Percentiles rank a stretch among this genome's conserved stretches.
phyloP scores from a whole-genome alignment of 2,113 vertebrate genomes.

The Lamprotornis superbus region DNA sequence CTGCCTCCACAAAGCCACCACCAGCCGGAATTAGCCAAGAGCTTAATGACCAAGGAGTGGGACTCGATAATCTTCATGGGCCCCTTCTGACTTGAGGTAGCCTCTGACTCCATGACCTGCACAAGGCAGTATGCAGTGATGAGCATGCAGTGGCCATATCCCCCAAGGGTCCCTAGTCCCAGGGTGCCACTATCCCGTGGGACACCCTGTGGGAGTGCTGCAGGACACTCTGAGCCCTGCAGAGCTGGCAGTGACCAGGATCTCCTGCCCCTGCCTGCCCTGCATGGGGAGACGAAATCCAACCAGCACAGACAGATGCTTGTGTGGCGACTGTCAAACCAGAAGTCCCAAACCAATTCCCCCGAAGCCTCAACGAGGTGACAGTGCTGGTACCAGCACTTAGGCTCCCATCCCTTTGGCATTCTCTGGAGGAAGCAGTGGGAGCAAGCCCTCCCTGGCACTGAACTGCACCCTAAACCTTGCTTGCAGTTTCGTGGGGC shows the following conservation, averaged over 20 bases:
- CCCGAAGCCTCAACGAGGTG: not conserved
- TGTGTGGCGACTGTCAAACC: not conserved
- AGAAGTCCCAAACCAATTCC: not conserved
- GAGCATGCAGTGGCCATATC: not conserved
- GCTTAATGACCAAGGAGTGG: not conserved
- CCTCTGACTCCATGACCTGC: not conserved
- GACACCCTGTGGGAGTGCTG: not conserved
- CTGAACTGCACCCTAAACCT: fast-evolving
- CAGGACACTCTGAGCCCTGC: not conserved
- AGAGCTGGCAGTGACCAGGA: not conserved
- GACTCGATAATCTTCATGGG: not conserved
- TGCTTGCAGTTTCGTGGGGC: fast-evolving
- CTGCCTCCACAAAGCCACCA: not conserved
- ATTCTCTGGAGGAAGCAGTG: not conserved
- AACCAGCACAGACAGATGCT: not conserved
- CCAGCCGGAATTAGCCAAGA: not conserved
- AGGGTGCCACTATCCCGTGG: fast-evolving
- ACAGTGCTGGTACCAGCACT: not conserved
- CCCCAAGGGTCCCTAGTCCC: not conserved
- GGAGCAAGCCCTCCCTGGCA: not conserved
- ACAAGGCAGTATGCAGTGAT: not conserved
- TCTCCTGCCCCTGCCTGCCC: not conserved
- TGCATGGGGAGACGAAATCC: not conserved
- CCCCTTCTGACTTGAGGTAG: not conserved
- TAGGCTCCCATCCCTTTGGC: not conserved